Evolutionary conservation across 2,113 vertebrate genomes (phyloP).

Genomic region (Cochlearius cochlearius): DNA sequence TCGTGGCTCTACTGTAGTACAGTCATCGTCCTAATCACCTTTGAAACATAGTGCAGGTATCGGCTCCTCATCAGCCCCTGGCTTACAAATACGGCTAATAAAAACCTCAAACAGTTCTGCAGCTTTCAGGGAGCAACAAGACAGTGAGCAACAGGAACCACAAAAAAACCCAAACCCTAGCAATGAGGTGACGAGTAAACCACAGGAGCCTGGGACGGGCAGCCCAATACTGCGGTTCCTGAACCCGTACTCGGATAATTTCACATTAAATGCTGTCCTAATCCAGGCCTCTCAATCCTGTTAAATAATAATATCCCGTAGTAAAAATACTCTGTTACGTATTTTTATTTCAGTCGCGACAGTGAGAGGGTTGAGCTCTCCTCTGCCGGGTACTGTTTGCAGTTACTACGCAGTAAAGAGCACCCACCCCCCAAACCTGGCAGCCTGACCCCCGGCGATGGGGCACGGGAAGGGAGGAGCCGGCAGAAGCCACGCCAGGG

Average conservation of each 20-base stretch:
- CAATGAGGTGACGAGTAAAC: background rate
- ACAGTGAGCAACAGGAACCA: background rate
- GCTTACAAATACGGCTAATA: background rate
- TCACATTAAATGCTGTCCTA: background rate
- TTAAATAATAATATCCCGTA: no score
- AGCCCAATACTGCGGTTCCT: background rate
- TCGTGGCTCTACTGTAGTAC: fast-evolving
- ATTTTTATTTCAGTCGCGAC: fast-evolving
- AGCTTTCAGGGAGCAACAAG: background rate
- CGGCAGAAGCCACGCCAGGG: fast-evolving
- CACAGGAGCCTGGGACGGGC: fast-evolving
- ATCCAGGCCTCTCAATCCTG: background rate
- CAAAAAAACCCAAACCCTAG: background rate
- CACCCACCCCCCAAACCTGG: fast-evolving
- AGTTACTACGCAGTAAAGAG: fast-evolving
- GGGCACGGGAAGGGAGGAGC: background rate
- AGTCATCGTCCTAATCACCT: background rate
- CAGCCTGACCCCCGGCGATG: fast-evolving
- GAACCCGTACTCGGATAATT: background rate
- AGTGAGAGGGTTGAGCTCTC: background rate
- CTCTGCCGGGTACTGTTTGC: background rate
- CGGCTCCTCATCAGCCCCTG: background rate
- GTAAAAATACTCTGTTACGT: fast-evolving
- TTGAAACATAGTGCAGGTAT: fast-evolving
- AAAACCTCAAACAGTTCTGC: background rate